Percentiles rank a stretch among this genome's conserved stretches.
phyloP scores from a whole-genome alignment of 2,113 vertebrate genomes.

The Syngnathus scovelli region DNA sequence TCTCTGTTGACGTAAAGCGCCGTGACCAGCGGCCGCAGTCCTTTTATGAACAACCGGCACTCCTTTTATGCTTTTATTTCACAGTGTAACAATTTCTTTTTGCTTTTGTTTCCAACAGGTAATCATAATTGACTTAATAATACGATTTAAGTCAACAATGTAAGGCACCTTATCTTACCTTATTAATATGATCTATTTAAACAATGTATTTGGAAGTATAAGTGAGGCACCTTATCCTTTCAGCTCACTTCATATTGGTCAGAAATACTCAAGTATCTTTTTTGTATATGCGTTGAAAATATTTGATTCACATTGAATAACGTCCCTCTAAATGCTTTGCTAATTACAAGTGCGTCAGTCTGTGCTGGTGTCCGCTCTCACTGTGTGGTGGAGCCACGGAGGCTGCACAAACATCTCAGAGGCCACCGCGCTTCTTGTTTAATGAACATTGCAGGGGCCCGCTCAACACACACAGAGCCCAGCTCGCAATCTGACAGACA shows the following conservation, averaged over 20 bases:
- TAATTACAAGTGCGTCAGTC: constrained; percentile 43
- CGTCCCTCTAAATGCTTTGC: neutral
- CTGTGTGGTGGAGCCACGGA: constrained; percentile 64
- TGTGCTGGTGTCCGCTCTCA: constrained; percentile 36
- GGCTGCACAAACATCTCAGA: constrained; percentile 69
- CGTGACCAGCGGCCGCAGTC: constrained; percentile 43
- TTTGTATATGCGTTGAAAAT: neutral
- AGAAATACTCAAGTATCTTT: too few relatives aligned
- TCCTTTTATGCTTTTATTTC: constrained; percentile 41
- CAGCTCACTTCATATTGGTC: neutral
- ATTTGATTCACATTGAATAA: neutral
- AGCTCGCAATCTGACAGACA: constrained; percentile 55
- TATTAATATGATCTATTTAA: neutral
- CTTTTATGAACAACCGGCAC: constrained; percentile 62
- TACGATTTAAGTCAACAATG: neutral
- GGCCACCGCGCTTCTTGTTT: constrained; percentile 59
- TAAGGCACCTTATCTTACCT: neutral
- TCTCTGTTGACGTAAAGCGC: constrained; percentile 50
- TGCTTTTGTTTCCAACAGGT: constrained; percentile 43
- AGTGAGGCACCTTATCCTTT: neutral
- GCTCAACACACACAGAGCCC: constrained; percentile 46
- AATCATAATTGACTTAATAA: neutral
- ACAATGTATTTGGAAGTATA: neutral
- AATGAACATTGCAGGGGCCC: constrained; percentile 67
- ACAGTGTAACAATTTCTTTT: constrained; percentile 40